Base-by-base conservation (phyloP, 1,140 invertebrate species). In the Pomacea maculata region DNA sequence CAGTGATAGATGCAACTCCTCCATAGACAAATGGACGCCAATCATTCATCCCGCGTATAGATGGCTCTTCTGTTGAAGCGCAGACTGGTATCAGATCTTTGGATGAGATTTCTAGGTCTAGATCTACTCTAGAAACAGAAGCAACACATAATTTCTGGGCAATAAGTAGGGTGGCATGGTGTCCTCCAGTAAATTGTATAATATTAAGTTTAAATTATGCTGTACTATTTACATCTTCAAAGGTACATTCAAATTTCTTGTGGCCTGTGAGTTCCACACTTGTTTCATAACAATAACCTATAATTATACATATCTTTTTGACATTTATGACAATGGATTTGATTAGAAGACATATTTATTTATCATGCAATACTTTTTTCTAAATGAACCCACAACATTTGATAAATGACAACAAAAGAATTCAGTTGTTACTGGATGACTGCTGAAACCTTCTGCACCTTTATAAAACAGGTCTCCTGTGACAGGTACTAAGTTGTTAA, bases 11-110 rank as follows among this genome's bases (percentile, higher is more conserved):
- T 90, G 97, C 96, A 85, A 98, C 90, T 82, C 97, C 96, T 89
- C 97, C 97, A 93, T 97, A 98, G 87, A 97, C 92, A 93, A 98
- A 98, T 88, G 96, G 96, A 93, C 95, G 94, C 96, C 96, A 95
- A 89, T 94, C 94, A 71, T 80, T 84, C 83, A 84, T 84, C 75
- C 80, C 79, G 70, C 29, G 80, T 45, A 19, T 57, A 68, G 65
- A 17, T 63, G 81, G 21, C 34, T 70, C 57, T 70, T 57, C 29
- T 65, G 57, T 15, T 15, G 52, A 7, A 21, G 73, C 45, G 34
- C 55, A 63, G 12, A 55, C 25, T 34, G 9, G 34, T 19, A 21
- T 74, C 61, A 54, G 57, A 75, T 19, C 45, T 57, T 21, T 75
- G 15, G 34, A 9, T 65, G 73, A 67, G 10, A 21, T 17, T 29